Evolutionary conservation across 37 sponge, comb jelly and placozoan genomes (phyloP).

Genomic region (Tethya wilhelma): DNA sequence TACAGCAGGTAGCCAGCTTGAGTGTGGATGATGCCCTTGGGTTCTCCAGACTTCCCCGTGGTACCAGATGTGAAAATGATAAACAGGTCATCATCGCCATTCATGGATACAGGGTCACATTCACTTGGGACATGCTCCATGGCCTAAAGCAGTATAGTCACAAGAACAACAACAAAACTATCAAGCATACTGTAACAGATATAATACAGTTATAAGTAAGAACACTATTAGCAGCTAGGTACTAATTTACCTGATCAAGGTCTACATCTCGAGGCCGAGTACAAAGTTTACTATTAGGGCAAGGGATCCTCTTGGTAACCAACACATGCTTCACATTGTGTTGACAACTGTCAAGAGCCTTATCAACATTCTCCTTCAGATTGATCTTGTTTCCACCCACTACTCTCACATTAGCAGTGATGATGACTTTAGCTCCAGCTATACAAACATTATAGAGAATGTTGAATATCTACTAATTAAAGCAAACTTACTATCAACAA

Average conservation of each 20-base stretch:
- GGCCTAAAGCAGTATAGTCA: conserved; percentile 61
- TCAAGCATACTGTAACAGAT: too few relatives aligned
- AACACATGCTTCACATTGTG: conserved; percentile 51
- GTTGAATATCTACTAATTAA: not conserved
- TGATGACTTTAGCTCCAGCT: conserved; percentile 34
- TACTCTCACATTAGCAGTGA: conserved; percentile 77
- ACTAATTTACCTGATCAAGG: not conserved
- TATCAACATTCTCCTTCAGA: conserved; percentile 75
- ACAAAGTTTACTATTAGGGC: too few relatives aligned
- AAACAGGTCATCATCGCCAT: conserved; percentile 77
- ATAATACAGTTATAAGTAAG: too few relatives aligned
- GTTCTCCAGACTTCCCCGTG: too few relatives aligned
- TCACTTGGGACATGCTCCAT: conserved; percentile 33
- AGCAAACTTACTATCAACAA: too few relatives aligned
- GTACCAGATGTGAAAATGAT: conserved; percentile 72
- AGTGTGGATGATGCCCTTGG: not conserved
- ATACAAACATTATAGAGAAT: not conserved
- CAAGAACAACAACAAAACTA: too few relatives aligned
- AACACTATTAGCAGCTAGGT: too few relatives aligned
- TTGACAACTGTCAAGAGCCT: conserved; percentile 51
- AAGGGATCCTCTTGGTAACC: conserved; percentile 52
- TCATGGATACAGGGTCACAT: conserved; percentile 68
- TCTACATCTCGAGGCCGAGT: not conserved
- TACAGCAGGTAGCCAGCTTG: too few relatives aligned
- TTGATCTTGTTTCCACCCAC: conserved; percentile 74